Base-by-base conservation (phyloP, 2,797 vertebrate species). In the Coregonus ussuriensis region DNA sequence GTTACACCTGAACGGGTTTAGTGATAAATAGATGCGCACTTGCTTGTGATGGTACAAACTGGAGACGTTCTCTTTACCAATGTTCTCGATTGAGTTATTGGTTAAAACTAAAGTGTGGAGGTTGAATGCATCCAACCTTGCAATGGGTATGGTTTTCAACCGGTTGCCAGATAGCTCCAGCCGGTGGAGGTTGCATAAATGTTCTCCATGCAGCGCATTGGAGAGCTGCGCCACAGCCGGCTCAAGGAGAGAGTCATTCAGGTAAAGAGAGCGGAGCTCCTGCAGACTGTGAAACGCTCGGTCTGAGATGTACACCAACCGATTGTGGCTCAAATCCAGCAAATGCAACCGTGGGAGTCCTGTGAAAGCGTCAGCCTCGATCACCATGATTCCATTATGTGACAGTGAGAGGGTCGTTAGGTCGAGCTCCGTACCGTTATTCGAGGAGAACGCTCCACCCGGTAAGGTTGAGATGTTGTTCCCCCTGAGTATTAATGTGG, bases 271-370 rank as follows among this genome's bases (percentile, higher is more conserved):
- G 6, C 91, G 93, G 56, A 99, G 90, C 53, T 91, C 90, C 0
- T 80, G 88, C 53, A 93, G 83, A 4, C 93, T 95, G 25, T 87
- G 78, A 83, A 99, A 97, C 51, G 96, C 94, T 2, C 85, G 83
- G 6, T 82, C 47, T 0, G 95, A 94, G 79, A 99, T 85, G 5
- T 76, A 82, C 56, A 78, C 83, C 85, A 99, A 31, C 0, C 89
- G 91, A 77, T 98, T 99, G 88, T 95, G 92, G 86, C 96, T 98
- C 41, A 98, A 86, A 79, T 98, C 96, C 82, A 98, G 88, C 73
- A 91, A 80, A 6, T 88, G 89, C 16, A 99, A 82, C 3, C 88
- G 88, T 35, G 94, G 87, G 73, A 99, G 87, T 35, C 96, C 96
- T 53, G 93, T 88, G 88, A 98, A 97, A 1, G 97, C 96, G 83